phyloP scores from a whole-genome alignment of 1,140 invertebrate genomes.

The Dendroctonus ponderosae region DNA sequence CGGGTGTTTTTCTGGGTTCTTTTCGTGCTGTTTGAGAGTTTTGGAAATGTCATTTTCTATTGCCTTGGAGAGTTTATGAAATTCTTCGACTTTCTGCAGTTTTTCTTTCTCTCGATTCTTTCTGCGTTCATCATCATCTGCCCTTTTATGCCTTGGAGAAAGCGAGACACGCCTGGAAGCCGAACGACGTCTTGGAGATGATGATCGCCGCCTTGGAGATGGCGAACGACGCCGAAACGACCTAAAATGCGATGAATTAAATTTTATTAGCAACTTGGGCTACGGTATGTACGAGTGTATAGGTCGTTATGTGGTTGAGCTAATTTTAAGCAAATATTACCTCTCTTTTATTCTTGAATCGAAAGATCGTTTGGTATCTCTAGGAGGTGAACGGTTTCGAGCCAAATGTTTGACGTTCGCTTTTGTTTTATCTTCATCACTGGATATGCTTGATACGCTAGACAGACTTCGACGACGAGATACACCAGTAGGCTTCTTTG shows the following conservation, averaged over 20 bases:
- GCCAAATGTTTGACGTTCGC: constrained; percentile 11
- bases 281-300: too few species aligned
- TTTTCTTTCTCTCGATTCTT: constrained; percentile 29
- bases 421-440: constrained; percentile 41
- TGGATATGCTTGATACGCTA: constrained; percentile 46
- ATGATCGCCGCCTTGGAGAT: background rate
- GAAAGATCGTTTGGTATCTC: too few species aligned
- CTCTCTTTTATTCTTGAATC: too few species aligned
- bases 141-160: constrained; percentile 7
- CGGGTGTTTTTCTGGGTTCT: constrained; percentile 83
- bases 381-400: constrained; percentile 13
- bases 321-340: too few species aligned
- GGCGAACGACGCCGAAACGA: background rate
- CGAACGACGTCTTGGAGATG: too few species aligned
- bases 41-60: constrained; percentile 56
- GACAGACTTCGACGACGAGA: constrained; percentile 39
- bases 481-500: background rate
- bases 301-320: too few species aligned
- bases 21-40: constrained; percentile 70
- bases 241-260: too few species aligned
- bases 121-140: constrained; percentile 16
- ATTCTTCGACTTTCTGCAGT: constrained; percentile 47
- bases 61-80: constrained; percentile 47
- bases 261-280: too few species aligned
- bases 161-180: background rate